Evolutionary conservation across 2,797 vertebrate species (phyloP).

Genomic region (Sebastes vulpes): DNA sequence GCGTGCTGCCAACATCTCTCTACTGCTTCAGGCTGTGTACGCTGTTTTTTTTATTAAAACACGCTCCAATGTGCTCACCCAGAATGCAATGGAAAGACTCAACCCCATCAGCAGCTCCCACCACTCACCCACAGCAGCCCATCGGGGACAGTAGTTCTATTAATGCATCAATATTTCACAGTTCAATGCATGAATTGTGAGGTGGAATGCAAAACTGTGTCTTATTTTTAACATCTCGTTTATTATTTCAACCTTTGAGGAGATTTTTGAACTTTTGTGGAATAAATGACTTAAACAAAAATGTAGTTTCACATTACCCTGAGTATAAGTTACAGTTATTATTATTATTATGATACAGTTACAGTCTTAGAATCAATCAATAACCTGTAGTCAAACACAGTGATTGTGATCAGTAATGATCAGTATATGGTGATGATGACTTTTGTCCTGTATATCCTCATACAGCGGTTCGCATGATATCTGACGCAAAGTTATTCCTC

Average conservation of each 20-base stretch:
- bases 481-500: too few species aligned
- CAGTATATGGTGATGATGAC: not conserved
- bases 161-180: conserved; percentile 33
- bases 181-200: not conserved
- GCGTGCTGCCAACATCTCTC: conserved; percentile 35
- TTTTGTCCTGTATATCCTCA: too few species aligned
- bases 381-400: not conserved
- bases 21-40: conserved; percentile 17
- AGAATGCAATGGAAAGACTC: not conserved
- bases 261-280: not conserved
- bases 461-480: too few species aligned
- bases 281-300: not conserved
- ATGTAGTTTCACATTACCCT: not conserved
- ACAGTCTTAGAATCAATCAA: not conserved
- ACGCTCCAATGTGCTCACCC: not conserved
- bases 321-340: not conserved
- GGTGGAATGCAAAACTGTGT: not conserved
- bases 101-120: conserved; percentile 5
- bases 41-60: conserved; percentile 29
- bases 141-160: not conserved
- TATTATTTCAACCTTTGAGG: not conserved
- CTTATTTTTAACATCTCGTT: not conserved
- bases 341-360: not conserved
- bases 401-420: not conserved
- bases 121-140: not conserved